Evolutionary conservation across 1,140 invertebrate species (phyloP), one percentile per base, ranked within the genome.

Genomic region (Drusus annulatus): DNA sequence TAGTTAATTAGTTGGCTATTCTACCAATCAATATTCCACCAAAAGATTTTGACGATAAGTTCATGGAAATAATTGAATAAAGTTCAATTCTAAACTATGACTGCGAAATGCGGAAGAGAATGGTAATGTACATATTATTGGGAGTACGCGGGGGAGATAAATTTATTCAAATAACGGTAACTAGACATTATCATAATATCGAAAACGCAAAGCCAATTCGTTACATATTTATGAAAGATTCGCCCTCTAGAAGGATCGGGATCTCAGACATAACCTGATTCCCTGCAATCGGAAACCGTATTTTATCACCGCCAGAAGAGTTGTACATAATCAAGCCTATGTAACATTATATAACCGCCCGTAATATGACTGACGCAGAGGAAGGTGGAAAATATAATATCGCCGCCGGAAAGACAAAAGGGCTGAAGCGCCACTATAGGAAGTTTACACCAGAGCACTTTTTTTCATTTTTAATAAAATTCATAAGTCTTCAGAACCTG

Each of bases 251-350:
- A 56, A 56, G 21, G 21, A 19, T 19, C 23, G 23, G 23, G 23
- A 63, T 63, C 60, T 25, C 15, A 63, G 60, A 63, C 23, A 63
- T 63, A 63, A 63, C 60, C 60, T 63, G 28, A 63, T 63, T 28
- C 23, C 36, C 17, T 28, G 19, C 60, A 63, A 63, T 63, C 60
- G 60, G 60, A 63, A 63, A 28, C 60, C 60, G 28, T 63, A 63
- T 63, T 63, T 63, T 63, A 21, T 16, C 60, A 63, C 5, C 23
- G 15, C 13, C 60, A 63, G 23, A 56, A 56, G 19, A 56, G n/a
- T 19, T 56, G 54, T 17, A 56, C 54, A 1, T 17, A 10, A 17
- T n/a, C 5, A 6, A 56, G 19, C 21, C 7, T n/a, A n/a, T n/a
- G n/a, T n/a, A n/a, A n/a, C n/a, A n/a, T n/a, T 56, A 19, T 21